phyloP scores from a whole-genome alignment of 2,888 invertebrate genomes.

The Stenotaenia linearis region DNA sequence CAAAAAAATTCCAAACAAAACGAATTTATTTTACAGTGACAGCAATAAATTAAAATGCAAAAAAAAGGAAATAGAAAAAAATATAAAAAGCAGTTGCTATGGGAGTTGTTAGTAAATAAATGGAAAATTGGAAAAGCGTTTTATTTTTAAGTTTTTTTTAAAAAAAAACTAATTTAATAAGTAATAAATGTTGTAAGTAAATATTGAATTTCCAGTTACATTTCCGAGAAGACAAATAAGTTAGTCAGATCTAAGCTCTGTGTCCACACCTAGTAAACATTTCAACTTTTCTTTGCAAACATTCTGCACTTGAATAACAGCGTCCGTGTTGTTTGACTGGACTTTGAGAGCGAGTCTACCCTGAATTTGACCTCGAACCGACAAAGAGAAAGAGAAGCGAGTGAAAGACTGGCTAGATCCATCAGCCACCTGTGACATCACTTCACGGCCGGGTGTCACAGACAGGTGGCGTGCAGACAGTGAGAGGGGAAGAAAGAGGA shows the following conservation, averaged over 20 bases:
- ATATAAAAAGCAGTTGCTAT: neutral
- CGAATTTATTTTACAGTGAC: neutral
- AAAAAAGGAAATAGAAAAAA: neutral
- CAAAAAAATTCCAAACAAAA: neutral
- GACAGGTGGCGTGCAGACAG: constrained; percentile 22
- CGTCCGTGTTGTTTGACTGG: constrained; percentile 13
- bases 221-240: neutral
- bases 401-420: neutral
- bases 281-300: constrained; percentile 12
- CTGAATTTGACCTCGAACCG: constrained; percentile 15
- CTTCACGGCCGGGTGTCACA: constrained; percentile 23
- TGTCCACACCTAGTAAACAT: constrained; percentile 24
- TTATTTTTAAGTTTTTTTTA: too few species aligned
- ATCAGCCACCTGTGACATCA: constrained; percentile 26
- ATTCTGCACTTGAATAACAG: neutral
- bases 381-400: neutral
- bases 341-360: constrained; percentile 9
- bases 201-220: too few species aligned
- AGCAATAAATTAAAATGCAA: neutral
- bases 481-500: neutral
- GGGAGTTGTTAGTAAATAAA: neutral
- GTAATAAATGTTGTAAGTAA: too few species aligned
- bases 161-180: too few species aligned
- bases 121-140: neutral
- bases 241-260: neutral